These are phyloP conservation scores for Cremastinae sp. DNA, from an alignment of 2,888 invertebrate genomes.

Conservation along the genomic window DNA sequence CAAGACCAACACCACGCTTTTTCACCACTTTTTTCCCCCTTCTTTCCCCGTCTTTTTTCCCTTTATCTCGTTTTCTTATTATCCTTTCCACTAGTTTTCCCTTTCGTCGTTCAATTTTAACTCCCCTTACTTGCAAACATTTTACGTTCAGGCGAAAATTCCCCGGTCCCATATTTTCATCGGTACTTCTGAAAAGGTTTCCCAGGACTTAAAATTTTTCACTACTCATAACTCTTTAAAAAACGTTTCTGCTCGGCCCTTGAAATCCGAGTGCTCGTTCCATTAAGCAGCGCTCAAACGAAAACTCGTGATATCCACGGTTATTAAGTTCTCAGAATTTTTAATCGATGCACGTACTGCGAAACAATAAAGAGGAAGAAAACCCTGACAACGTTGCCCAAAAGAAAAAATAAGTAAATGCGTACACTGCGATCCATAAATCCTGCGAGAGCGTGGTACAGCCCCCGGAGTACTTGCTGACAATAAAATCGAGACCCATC, in stretches of 20 bases:
- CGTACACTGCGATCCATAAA: slow-evolving; percentile 7
- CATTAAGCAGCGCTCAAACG: no score
- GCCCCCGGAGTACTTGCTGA: slow-evolving; percentile 12
- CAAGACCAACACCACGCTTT: slow-evolving; percentile 1
- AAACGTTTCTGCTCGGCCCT: no score
- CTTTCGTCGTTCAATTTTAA: slow-evolving; percentile 4
- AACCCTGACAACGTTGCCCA: not conserved
- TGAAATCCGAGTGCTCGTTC: no score
- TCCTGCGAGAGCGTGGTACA: slow-evolving; percentile 12
- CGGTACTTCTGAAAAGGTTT: not conserved
- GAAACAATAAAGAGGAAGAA: no score
- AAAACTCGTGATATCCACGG: no score
- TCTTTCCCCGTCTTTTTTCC: no score
- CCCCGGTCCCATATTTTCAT: not conserved
- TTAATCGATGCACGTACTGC: no score
- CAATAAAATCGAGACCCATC: slow-evolving; percentile 29
- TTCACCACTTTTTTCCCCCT: slow-evolving; percentile 4
- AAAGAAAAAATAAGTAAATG: slow-evolving; percentile 9
- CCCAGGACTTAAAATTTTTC: no score
- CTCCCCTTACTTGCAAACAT: slow-evolving; percentile 20
- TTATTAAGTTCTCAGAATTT: no score
- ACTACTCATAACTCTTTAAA: no score
- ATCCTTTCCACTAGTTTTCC: not conserved
- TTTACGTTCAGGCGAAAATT: slow-evolving; percentile 17
- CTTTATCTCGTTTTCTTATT: slow-evolving; percentile 8